These are phyloP conservation scores for Cotesia congregata DNA, from an alignment of 2,888 invertebrate species.

Conservation along the genomic window DNA sequence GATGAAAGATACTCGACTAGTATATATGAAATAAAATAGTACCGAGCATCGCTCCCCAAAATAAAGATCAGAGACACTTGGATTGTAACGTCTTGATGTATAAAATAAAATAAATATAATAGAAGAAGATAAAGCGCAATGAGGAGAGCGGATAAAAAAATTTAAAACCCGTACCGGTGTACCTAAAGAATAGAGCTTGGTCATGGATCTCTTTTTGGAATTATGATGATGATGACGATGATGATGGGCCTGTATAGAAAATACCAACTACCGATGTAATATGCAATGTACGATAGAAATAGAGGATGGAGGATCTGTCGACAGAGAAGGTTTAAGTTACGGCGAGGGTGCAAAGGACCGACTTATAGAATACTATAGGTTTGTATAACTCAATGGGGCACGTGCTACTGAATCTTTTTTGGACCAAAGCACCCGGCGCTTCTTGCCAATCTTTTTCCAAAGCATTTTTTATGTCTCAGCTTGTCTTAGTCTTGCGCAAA, in stretches of 20 bases:
- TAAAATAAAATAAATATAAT: constrained; percentile 45
- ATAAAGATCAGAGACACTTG: constrained; percentile 33
- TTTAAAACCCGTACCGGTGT: constrained; percentile 37
- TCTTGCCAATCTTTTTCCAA: constrained; percentile 37
- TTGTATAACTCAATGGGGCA: constrained; percentile 62
- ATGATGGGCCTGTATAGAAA: neutral
- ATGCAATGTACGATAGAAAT: constrained; percentile 48
- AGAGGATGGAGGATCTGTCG: no score
- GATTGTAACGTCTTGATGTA: constrained; percentile 55
- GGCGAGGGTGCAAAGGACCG: constrained; percentile 59
- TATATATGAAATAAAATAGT: neutral
- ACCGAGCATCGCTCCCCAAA: neutral
- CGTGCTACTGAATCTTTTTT: constrained; percentile 58
- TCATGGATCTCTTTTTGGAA: constrained; percentile 55
- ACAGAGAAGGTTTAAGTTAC: constrained; percentile 53
- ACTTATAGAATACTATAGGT: constrained; percentile 39
- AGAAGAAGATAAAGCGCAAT: constrained; percentile 40
- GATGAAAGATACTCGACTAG: constrained; percentile 12
- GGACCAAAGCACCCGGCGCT: constrained; percentile 40
- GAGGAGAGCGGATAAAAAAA: constrained; percentile 36
- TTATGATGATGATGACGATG: constrained; percentile 24
- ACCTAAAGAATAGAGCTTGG: constrained; percentile 49
- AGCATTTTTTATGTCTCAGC: constrained; percentile 25
- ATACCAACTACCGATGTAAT: neutral
- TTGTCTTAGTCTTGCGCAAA: neutral